phyloP scores from a whole-genome alignment of 2,888 invertebrate species.

The Campoletis raptor region DNA sequence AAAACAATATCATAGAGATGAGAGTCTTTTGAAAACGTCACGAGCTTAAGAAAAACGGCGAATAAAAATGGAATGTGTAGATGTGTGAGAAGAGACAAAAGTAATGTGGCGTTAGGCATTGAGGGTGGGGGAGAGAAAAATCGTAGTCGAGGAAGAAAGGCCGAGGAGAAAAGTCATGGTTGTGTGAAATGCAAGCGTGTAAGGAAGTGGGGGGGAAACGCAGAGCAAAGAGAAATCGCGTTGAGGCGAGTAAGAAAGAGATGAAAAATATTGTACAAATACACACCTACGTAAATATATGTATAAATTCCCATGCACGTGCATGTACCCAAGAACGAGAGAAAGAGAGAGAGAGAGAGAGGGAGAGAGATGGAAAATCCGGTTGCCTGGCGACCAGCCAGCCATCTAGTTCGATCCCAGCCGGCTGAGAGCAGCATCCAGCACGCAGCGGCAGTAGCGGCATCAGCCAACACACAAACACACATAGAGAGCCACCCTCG shows the following conservation, averaged over 20 bases:
- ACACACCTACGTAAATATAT: background rate
- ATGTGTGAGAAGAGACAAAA: conserved; percentile 2
- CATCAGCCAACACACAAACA: conserved; percentile 55
- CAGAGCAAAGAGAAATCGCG: background rate
- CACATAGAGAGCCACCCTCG: conserved; percentile 70
- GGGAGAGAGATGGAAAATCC: conserved; percentile 74
- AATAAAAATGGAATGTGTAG: background rate
- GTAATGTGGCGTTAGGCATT: background rate
- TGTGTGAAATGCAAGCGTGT: background rate
- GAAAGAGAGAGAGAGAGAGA: conserved; percentile 58
- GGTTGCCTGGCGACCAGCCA: conserved; percentile 84
- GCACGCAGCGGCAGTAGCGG: conserved; percentile 69
- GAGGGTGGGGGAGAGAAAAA: conserved; percentile 27
- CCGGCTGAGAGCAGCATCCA: conserved; percentile 77
- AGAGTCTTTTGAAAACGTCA: background rate
- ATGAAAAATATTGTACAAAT: conserved; percentile 28
- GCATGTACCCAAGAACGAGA: conserved; percentile 21
- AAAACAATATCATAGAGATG: background rate
- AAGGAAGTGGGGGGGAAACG: background rate
- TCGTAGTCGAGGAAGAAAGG: conserved; percentile 29
- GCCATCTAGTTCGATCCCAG: conserved; percentile 85
- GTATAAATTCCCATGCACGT: background rate
- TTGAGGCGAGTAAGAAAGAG: conserved; percentile 20
- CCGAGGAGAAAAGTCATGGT: conserved; percentile 23
- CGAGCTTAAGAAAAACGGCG: background rate